Base-by-base conservation (phyloP, 2,113 vertebrate species). In the Muntiacus muntjak region DNA sequence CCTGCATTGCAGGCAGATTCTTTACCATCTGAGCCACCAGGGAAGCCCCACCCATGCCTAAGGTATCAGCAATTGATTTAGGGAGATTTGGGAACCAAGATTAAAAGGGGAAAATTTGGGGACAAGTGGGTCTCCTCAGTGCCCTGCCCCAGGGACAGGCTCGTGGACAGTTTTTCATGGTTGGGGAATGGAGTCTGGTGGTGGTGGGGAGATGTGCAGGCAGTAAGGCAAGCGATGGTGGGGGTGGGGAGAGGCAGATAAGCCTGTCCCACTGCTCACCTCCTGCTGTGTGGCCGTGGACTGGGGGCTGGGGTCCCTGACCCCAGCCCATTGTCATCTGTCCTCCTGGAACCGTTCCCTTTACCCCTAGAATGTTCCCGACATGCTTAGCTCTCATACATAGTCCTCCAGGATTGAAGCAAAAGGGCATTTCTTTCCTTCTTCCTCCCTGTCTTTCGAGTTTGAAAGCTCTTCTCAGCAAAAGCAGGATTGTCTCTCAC, bases 221-320 rank as follows among this genome's bases (percentile, higher is more conserved):
- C 9, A 0, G 64, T 11, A 71, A 71, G 1, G 64, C 64, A 36
- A 67, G 17, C 4, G 0, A 23, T 36, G 36, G n/a, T 71, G 19
- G 10, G 10, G 67, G 19, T 36, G 67, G 19, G 10, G 67, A 40
- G 67, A 36, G n/a, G n/a, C 67, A 40, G 67, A 71, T 40, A 23
- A 43, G 43, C 36, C 36, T 43, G 30, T 25, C 36, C 71, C 0
- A 1, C 36, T 13, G 36, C 23, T 25, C 36, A 76, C 23, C 21
- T 76, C 71, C 36, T 43, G 71, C 71, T 43, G 36, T 40, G 36
- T 76, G 71, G 71, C 12, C 3, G 0, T 25, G 21, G 21, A 40
- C 67, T 74, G 21, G 19, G 67, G 19, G n/a, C n/a, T 21, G 64
- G 67, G n/a, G 19, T 36, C 19, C 64, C 9, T n/a, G 11, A 9